These are phyloP conservation scores for Cepaea hortensis DNA, from an alignment of 2,888 invertebrate genomes.

Conservation along the genomic window DNA sequence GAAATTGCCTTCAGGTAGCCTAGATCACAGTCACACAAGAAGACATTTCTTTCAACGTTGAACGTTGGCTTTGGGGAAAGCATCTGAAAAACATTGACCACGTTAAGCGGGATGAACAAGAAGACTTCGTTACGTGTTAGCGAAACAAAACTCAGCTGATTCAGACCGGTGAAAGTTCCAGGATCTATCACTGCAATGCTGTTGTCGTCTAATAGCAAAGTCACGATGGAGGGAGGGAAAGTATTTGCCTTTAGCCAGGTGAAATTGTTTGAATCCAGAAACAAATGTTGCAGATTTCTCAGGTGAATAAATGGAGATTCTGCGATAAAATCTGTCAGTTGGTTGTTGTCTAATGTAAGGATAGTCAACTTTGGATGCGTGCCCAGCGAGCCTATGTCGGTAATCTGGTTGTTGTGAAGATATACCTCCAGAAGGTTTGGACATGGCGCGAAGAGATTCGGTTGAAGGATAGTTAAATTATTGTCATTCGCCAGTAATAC, in stretches of 20 bases:
- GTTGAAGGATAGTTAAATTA: not conserved
- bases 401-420: slow-evolving; percentile 38
- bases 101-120: not conserved
- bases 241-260: slow-evolving; percentile 26
- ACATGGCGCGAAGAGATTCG: not conserved
- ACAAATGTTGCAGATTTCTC: slow-evolving; percentile 16
- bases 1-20: slow-evolving; percentile 51
- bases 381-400: slow-evolving; percentile 4
- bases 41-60: slow-evolving; percentile 35
- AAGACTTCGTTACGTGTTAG: slow-evolving; percentile 6
- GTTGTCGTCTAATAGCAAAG: slow-evolving; percentile 32
- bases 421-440: not conserved
- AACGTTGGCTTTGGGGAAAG: slow-evolving; percentile 44
- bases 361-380: slow-evolving; percentile 30
- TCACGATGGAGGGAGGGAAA: slow-evolving; percentile 30
- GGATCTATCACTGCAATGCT: slow-evolving; percentile 5
- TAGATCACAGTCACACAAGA: slow-evolving; percentile 47
- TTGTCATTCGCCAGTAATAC: slow-evolving; percentile 43
- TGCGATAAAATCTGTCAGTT: slow-evolving; percentile 16
- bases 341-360: slow-evolving; percentile 38
- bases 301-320: slow-evolving; percentile 26
- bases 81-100: slow-evolving; percentile 13
- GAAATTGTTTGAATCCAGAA: slow-evolving; percentile 37
- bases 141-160: slow-evolving; percentile 21
- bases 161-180: slow-evolving; percentile 11